phyloP scores from a whole-genome alignment of 2,797 vertebrate genomes.

The Thalassophryne amazonica region DNA sequence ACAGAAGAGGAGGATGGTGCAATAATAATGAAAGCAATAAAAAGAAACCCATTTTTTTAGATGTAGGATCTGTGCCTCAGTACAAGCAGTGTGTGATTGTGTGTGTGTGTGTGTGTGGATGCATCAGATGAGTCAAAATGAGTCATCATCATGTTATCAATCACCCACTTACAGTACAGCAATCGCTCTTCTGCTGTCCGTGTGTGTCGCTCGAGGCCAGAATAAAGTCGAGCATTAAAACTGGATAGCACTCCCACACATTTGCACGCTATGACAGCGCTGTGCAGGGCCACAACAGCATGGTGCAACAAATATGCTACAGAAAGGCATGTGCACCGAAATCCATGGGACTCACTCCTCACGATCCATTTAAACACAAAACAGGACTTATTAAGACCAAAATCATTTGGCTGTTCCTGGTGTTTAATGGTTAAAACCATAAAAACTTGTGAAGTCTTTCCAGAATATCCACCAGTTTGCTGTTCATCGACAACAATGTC shows the following conservation, averaged over 20 bases:
- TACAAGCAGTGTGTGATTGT: conserved; percentile 18
- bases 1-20: conserved; percentile 18
- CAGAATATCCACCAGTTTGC: not conserved
- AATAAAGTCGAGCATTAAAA: conserved; percentile 30
- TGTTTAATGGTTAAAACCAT: not conserved
- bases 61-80: conserved; percentile 51
- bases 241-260: conserved; percentile 29
- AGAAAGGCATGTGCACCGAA: no score
- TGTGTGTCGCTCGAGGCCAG: conserved; percentile 9
- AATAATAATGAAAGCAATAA: conserved; percentile 65
- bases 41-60: conserved; percentile 49
- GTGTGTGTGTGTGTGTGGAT: not conserved
- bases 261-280: conserved; percentile 16
- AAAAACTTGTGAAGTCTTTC: not conserved
- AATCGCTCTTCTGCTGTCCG: not conserved
- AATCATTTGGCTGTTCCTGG: not conserved
- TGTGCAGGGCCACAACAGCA: no score
- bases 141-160: conserved; percentile 65
- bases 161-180: conserved; percentile 57
- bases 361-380: not conserved
- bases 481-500: no score
- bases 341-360: no score
- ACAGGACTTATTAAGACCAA: not conserved
- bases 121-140: conserved; percentile 54
- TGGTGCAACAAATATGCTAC: no score